Conservation (phyloP, 2,888 invertebrate species). For the Amiota communis region DNA sequence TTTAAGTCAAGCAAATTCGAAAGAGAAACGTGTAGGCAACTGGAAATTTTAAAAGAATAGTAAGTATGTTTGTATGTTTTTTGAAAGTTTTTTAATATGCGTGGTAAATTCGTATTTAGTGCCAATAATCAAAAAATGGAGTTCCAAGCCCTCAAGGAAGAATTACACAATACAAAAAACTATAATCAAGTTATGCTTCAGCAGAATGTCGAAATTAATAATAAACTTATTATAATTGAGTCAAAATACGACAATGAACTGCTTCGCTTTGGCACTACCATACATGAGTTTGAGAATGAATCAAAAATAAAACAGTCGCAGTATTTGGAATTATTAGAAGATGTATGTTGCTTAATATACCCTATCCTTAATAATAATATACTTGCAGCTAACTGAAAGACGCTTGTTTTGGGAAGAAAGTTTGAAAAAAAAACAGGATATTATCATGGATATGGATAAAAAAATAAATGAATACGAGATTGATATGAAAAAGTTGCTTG, state of each 20-base stretch:
- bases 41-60: too few relatives aligned
- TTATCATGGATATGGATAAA: constrained; percentile 10
- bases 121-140: background rate
- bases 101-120: background rate
- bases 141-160: background rate
- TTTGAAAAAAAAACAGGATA: constrained; percentile 37
- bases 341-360: background rate
- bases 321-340: constrained; percentile 6
- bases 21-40: too few relatives aligned
- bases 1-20: too few relatives aligned
- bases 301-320: background rate
- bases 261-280: background rate
- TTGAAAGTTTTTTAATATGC: too few relatives aligned
- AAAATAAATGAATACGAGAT: constrained; percentile 17
- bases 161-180: constrained; percentile 10
- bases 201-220: constrained; percentile 38
- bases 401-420: background rate
- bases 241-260: constrained; percentile 34
- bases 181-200: constrained; percentile 16
- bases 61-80: too few relatives aligned
- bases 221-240: constrained; percentile 44
- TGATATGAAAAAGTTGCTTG: background rate
- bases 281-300: constrained; percentile 13
- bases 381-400: background rate
- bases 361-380: background rate